A percentile compares a stretch with the other conserved stretches of the same genome.
Evolutionary conservation across 2,888 invertebrate species (phyloP).

Genomic region (Bombylius major): DNA sequence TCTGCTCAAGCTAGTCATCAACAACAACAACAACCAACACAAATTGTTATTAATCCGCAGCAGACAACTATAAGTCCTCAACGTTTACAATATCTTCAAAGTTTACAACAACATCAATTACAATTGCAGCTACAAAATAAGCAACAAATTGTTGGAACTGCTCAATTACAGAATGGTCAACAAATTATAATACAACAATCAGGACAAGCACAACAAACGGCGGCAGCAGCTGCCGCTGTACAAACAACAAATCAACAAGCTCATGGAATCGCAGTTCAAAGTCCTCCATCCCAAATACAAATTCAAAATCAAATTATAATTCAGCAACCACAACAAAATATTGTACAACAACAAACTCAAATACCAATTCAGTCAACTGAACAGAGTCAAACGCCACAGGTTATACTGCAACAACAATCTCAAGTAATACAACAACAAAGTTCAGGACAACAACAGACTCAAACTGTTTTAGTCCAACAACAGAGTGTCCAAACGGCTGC

Average conservation of each 20-base stretch:
- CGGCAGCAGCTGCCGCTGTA: conserved; percentile 5
- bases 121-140: conserved; percentile 18
- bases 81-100: conserved; percentile 28
- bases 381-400: conserved; percentile 16
- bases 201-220: conserved; percentile 27
- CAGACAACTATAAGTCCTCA: conserved; percentile 31
- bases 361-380: conserved; percentile 30
- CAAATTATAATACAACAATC: conserved; percentile 26
- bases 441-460: conserved; percentile 31
- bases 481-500: conserved; percentile 19
- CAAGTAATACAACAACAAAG: conserved; percentile 31
- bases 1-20: background rate
- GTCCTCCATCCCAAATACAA: conserved; percentile 16
- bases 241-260: background rate
- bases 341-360: conserved; percentile 42
- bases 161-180: conserved; percentile 16
- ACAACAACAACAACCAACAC: conserved; percentile 27
- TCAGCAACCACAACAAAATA: conserved; percentile 35
- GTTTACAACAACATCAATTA: conserved; percentile 28
- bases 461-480: conserved; percentile 33
- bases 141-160: conserved; percentile 6
- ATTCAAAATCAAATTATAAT: conserved; percentile 42
- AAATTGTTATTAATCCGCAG: conserved; percentile 32
- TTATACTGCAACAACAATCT: conserved; percentile 19
- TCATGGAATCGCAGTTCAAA: conserved; percentile 1